Base-by-base conservation (phyloP, 2,888 invertebrate species). In the Pachymerium ferrugineum region DNA sequence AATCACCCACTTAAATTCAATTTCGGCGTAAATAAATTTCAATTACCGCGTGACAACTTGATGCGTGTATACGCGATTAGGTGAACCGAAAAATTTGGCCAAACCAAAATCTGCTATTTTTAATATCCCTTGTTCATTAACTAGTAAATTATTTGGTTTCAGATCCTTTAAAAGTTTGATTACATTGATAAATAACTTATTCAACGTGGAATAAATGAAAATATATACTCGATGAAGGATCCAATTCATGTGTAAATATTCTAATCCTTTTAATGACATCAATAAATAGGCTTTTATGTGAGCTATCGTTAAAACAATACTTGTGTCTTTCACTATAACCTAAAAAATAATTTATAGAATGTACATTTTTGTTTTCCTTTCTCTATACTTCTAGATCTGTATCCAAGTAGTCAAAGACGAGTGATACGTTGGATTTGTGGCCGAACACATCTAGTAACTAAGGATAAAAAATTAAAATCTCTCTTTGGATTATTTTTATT, bases 361-460 rank as follows among this genome's bases (percentile, higher is more conserved):
- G 31, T 22, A 33, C 74, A 16, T 74, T 38, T 42, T 22, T 22
- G 22, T 47, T 47, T 38, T 38, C 5, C 3, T 38, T 12, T 31
- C 16, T n/a, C 14, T 69, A 76, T 78, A 95, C 93, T 87, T 99
- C 99, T 79, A 99, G 85, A 84, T 99, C 99, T 35, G 98, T 98
- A 81, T 98, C 97, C 98, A 99, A 98, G 80, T 97, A 99, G 83
- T 99, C 99, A 85, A 99, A 97, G 0, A 99, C 99, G 74, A 99
- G 85, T 22, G 97, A 98, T 22, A 99, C 93, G 86, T 97, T 98
- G 16, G 97, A 97, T 84, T 94, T 92, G 80, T 96, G 93, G n/a
- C 98, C 98, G 85, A 98, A 97, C 3, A 98, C 97, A 88, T 99
- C 98, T 19, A 85, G 79, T 4, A 87, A 79, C 85, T 85, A 80